Conservation (phyloP, 2,797 vertebrate genomes). For the Syncerus caffer region DNA sequence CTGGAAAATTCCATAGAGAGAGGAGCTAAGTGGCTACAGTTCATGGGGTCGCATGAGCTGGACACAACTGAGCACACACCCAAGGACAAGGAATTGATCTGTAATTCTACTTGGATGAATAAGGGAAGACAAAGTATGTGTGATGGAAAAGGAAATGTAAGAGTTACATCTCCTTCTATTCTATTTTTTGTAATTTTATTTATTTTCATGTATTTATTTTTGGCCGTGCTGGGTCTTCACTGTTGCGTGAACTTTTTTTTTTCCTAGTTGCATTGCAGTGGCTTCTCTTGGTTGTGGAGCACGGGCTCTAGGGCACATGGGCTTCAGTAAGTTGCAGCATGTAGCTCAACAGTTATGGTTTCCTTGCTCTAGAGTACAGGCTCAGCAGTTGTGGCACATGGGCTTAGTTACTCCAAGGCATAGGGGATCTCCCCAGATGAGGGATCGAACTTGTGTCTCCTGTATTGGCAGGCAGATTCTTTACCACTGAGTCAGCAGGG, state of each 20-base stretch:
- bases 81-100: not conserved
- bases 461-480: not conserved
- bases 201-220: not conserved
- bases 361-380: not conserved
- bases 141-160: not conserved
- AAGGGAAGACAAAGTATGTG: not conserved
- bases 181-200: not conserved
- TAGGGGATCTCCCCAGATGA: not conserved
- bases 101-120: not conserved
- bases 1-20: not conserved
- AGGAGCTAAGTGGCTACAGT: not conserved
- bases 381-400: not conserved
- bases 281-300: not conserved
- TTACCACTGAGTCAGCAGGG: not conserved
- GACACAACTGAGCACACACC: not conserved
- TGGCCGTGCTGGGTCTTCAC: not conserved
- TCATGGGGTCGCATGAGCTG: not conserved
- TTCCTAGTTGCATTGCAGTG: not conserved
- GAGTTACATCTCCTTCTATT: not conserved
- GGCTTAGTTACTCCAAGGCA: not conserved
- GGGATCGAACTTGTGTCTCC: not conserved
- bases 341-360: not conserved
- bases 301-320: not conserved
- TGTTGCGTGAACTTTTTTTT: not conserved
- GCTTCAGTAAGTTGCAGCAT: not conserved